Base-by-base conservation (phyloP, 2,113 vertebrate species). In the Poeciliopsis occidentalis region DNA sequence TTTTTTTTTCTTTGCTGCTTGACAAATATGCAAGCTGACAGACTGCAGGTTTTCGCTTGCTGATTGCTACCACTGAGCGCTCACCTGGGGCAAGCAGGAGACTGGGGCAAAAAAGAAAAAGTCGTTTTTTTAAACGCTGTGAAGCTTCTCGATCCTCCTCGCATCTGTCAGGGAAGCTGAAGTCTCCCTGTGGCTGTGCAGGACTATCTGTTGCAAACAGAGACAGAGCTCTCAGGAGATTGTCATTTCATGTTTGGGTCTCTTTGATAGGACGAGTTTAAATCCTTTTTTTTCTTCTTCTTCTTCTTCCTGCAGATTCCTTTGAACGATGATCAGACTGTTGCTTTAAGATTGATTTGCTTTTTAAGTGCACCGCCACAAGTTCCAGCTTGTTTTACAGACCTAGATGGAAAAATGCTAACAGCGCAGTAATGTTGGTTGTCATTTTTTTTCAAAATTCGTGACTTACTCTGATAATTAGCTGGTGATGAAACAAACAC, bases 11-110 rank as follows among this genome's bases (percentile, higher is more conserved):
- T 37, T 11, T 37, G 34, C 34, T 30, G 73, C 76, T 60, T 73
- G 54, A 67, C 79, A 82, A 84, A 84, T 82, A 90, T 90, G 83
- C 81, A 80, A 86, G 78, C 30, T 75, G 76, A 79, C 70, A 64
- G 75, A 69, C 57, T 66, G 78, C 88, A 89, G 78, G 85, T 91
- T 91, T 86, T 75, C 80, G 87, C 86, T 91, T 85, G 86, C 89
- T 87, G 67, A 77, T 82, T 39, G 26, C 67, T 61, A 63, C 17
- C 47, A 65, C 31, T 19, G 69, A 66, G 70, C 3, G 51, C 68
- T 81, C 80, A 87, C 54, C 64, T 82, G 65, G 44, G 85, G 86
- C 78, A 68, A 86, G 19, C 62, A 47, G 24, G 63, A 30, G 2
- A 19, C 1, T 11, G 15, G 11, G 8, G 61, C 39, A 41, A 41